Evolutionary conservation across 2,888 invertebrate genomes (phyloP).

Genomic region (Timandra comae): DNA sequence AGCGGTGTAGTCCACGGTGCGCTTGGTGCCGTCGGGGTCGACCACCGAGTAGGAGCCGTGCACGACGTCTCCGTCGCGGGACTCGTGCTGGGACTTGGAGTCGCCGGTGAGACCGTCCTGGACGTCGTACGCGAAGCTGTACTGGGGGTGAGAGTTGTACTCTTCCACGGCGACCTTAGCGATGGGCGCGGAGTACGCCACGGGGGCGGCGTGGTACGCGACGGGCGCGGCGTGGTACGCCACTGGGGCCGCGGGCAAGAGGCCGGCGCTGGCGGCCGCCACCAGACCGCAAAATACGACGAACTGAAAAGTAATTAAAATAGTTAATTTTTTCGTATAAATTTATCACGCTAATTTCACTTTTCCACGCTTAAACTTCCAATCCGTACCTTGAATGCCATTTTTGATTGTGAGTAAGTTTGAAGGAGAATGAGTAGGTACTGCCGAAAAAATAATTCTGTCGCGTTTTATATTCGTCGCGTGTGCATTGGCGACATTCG

Average conservation of each 20-base stretch:
- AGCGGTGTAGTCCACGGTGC: slow-evolving; percentile 71
- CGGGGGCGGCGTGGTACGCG: slow-evolving; percentile 26
- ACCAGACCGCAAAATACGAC: slow-evolving; percentile 42
- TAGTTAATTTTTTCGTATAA: slow-evolving; percentile 1
- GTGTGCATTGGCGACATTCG: slow-evolving; percentile 41
- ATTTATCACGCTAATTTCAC: slow-evolving; percentile 1
- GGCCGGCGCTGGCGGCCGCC: slow-evolving; percentile 40
- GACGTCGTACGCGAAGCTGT: slow-evolving; percentile 67
- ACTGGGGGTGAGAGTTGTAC: slow-evolving; percentile 44
- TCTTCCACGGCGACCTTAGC: slow-evolving; percentile 34
- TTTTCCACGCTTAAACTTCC: not conserved
- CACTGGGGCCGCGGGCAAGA: slow-evolving; percentile 40
- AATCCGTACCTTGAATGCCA: slow-evolving; percentile 56
- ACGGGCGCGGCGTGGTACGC: slow-evolving; percentile 28
- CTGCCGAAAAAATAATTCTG: slow-evolving; percentile 37
- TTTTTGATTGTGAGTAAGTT: slow-evolving; percentile 43
- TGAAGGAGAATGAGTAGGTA: slow-evolving; percentile 40
- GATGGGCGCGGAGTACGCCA: slow-evolving; percentile 34
- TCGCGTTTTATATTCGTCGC: slow-evolving; percentile 47
- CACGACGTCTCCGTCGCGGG: slow-evolving; percentile 67
- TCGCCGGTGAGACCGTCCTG: slow-evolving; percentile 70
- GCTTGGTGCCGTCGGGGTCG: slow-evolving; percentile 67
- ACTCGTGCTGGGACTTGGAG: slow-evolving; percentile 65
- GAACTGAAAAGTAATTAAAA: slow-evolving; percentile 33
- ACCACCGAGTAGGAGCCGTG: slow-evolving; percentile 68